Percentiles rank a stretch among this genome's conserved stretches.
phyloP scores from a whole-genome alignment of 2,113 vertebrate genomes.

The Chrysochloris asiatica region DNA sequence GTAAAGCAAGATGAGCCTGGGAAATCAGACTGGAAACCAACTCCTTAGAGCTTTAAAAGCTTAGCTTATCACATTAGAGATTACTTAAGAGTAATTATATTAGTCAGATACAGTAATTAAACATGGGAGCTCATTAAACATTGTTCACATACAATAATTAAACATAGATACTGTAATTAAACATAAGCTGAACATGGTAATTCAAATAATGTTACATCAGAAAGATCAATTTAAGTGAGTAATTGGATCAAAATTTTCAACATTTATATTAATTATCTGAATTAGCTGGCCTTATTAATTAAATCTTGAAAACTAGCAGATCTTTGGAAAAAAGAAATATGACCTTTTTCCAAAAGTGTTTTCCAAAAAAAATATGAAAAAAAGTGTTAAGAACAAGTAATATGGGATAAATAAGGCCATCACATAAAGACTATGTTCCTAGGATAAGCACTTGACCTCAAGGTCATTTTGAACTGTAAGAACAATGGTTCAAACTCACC shows the following conservation, averaged over 20 bases:
- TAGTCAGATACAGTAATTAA: conserved; percentile 74
- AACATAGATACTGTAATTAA: conserved; percentile 69
- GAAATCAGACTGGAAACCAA: background rate
- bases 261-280: conserved; percentile 63
- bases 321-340: background rate
- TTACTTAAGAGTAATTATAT: conserved; percentile 66
- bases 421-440: background rate
- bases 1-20: background rate
- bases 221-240: conserved; percentile 67
- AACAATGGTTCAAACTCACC: too few species aligned
- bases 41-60: background rate
- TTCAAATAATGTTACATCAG: conserved; percentile 56
- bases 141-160: conserved; percentile 70
- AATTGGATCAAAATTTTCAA: conserved; percentile 61
- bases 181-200: conserved; percentile 47
- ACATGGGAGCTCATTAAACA: conserved; percentile 71
- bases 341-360: background rate
- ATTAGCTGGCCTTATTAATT: conserved; percentile 55
- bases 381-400: conserved; percentile 23
- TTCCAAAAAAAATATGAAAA: background rate
- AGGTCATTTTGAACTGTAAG: too few species aligned
- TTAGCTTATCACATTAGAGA: conserved; percentile 57
- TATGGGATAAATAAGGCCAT: background rate
- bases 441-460: too few species aligned
- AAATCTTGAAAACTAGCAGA: conserved; percentile 19